These are phyloP conservation scores for Diabrotica balteata DNA, from an alignment of 2,888 invertebrate genomes.

Conservation along the genomic window DNA sequence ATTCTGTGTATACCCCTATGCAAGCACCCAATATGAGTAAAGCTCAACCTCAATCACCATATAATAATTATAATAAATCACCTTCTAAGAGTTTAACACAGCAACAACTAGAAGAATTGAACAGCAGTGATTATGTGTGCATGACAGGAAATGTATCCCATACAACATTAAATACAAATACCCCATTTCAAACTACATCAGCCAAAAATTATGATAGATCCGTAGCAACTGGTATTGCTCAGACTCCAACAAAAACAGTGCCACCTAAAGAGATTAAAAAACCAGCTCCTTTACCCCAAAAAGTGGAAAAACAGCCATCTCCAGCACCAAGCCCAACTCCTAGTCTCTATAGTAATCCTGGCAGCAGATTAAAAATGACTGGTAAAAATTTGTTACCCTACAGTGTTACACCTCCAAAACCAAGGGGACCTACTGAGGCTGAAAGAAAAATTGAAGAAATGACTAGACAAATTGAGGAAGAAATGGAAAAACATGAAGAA, in stretches of 20 bases:
- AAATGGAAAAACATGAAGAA: constrained; percentile 94
- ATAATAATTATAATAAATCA: constrained; percentile 37
- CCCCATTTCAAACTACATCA: constrained; percentile 58
- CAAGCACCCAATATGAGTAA: constrained; percentile 43
- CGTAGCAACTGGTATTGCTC: constrained; percentile 61
- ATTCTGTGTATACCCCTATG: constrained; percentile 54
- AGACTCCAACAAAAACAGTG: constrained; percentile 59
- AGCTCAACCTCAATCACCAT: constrained; percentile 43
- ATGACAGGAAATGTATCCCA: constrained; percentile 77
- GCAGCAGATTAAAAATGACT: constrained; percentile 61
- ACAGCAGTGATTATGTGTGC: constrained; percentile 82
- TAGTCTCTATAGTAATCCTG: constrained; percentile 69
- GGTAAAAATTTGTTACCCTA: constrained; percentile 81
- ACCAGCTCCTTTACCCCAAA: constrained; percentile 38
- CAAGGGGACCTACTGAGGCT: constrained; percentile 89
- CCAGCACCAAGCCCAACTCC: constrained; percentile 69
- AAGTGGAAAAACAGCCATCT: constrained; percentile 47
- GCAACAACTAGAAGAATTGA: constrained; percentile 71
- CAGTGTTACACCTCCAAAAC: constrained; percentile 87
- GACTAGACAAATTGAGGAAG: constrained; percentile 90
- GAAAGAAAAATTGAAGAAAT: constrained; percentile 93
- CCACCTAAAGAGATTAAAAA: constrained; percentile 57
- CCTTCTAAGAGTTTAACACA: constrained; percentile 49
- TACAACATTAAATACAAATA: constrained; percentile 60
- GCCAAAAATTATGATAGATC: constrained; percentile 58